A percentile compares a stretch with the other conserved stretches of the same genome.
Evolutionary conservation across 2,888 invertebrate genomes (phyloP).

Genomic region (Sympetrum striolatum): DNA sequence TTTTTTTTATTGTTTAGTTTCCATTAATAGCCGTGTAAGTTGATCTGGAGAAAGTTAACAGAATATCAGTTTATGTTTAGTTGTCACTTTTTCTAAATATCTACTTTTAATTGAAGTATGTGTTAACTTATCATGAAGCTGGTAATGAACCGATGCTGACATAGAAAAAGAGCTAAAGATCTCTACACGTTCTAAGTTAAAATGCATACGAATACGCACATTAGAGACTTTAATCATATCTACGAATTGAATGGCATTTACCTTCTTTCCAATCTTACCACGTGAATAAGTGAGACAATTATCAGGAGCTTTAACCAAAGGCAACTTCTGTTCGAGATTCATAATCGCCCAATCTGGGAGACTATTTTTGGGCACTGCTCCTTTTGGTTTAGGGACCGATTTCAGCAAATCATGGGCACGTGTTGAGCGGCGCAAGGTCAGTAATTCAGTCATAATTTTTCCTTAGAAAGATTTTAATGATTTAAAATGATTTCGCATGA

Average conservation of each 20-base stretch:
- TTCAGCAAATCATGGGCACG: slow-evolving; percentile 56
- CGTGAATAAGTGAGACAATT: slow-evolving; percentile 63
- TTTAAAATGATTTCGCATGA: background rate
- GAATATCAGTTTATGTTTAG: no score
- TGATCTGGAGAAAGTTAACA: no score
- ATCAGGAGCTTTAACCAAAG: slow-evolving; percentile 63
- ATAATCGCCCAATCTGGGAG: slow-evolving; percentile 64
- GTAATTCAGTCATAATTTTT: background rate
- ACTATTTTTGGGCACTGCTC: slow-evolving; percentile 62
- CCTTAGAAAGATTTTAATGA: background rate
- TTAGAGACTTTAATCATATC: no score
- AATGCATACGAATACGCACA: no score
- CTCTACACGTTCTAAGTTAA: no score
- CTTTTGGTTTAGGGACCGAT: slow-evolving; percentile 61
- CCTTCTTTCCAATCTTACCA: slow-evolving; percentile 61
- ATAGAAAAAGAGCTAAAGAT: no score
- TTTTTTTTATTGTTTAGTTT: no score
- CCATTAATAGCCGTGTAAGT: no score
- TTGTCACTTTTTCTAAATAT: no score
- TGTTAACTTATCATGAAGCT: no score
- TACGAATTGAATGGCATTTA: slow-evolving; percentile 46
- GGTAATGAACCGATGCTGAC: no score
- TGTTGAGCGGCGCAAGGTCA: slow-evolving; percentile 10
- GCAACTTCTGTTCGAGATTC: slow-evolving; percentile 64
- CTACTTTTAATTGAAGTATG: no score